Base-by-base conservation (phyloP, 2,113 vertebrate genomes). In the Merops nubicus region DNA sequence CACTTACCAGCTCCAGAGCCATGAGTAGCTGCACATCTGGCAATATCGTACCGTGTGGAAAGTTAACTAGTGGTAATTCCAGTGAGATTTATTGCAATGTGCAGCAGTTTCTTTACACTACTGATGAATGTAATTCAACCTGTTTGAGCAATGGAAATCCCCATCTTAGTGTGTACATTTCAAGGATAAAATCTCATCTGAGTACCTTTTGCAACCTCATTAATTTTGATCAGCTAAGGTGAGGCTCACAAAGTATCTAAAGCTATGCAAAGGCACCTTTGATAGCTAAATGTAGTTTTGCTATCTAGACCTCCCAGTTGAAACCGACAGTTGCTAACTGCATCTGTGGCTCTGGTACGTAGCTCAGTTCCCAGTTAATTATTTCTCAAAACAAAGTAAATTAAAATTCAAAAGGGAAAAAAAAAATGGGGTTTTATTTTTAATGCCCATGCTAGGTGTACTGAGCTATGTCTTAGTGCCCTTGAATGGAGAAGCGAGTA, bases 61-160 rank as follows among this genome's bases (percentile, higher is more conserved):
- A 95, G 54, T 68, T 85, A 89, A 85, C 56, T 53, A 67, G 47
- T 75, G 53, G 70, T 73, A 93, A 91, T 95, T 96, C 62, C 23
- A 6, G 38, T 75, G 77, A 92, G 25, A 85, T 59, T 38, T 76
- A 85, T 85, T 54, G 3, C 69, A 95, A 47, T 28, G 25, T 77
- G 76, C 54, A 54, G 12, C 13, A 81, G 62, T 40, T 75, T 91
- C 33, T 70, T 20, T 57, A 31, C 18, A 56, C 33, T 75, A 69
- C 50, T 51, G 26, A 56, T 59, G 7, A 87, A 31, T 36, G 29
- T 22, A 70, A 88, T 72, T 76, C 43, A 36, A 31, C 64, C 13
- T 67, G 11, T 56, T 57, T 62, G 38, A 92, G 64, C 23, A 69
- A 54, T 74, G 62, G 54, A 96, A 81, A 40, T 51, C 54, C 64